Base-by-base conservation (phyloP, 2,888 invertebrate genomes). In the Drosophila cognata region DNA sequence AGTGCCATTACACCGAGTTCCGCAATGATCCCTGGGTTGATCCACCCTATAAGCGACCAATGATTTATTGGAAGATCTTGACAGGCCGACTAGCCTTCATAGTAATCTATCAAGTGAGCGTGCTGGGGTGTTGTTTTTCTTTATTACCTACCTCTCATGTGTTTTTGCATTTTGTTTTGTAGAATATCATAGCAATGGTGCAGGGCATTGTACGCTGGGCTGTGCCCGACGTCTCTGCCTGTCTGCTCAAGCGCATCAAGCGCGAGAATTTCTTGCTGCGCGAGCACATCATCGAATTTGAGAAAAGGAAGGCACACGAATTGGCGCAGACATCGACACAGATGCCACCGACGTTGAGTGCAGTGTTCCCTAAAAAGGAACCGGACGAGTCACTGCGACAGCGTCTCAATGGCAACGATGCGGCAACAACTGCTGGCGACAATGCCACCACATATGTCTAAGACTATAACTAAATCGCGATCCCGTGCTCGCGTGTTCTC, bases 1-100 rank as follows among this genome's bases (percentile, higher is more conserved):
- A 93, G 53, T 95, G 94, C 87, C 95, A 96, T 56, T 97, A 96
- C 92, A 93, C 95, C 1, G 97, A 96, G 87, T 96, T 95, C 88
- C 94, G 97, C 53, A 95, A 95, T 91, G 94, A 95, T 36, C 94
- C 95, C 3, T 91, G 93, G 80, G 90, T 93, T 63, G 87, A 88
- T 1, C 73, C 92, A 8, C 94, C 94, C 56, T 96, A 96, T 86
- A 94, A 95, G 82, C 92, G 95, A 57, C 95, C 96, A 2, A 92
- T 95, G 66, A 94, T 95, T 59, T 96, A 95, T 92, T 97, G 96
- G 96, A 95, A 96, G 88, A 94, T 97, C 56, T 92, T 96, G 74
- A 96, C 96, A 8, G 96, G 95, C 89, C 93, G 96, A 71, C 93
- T 97, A 61, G 95, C 96, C 2, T 97, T 97, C 92, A 95, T 97